Base-by-base conservation (phyloP, 2,888 invertebrate genomes). In the Drosophila percnosoma region DNA sequence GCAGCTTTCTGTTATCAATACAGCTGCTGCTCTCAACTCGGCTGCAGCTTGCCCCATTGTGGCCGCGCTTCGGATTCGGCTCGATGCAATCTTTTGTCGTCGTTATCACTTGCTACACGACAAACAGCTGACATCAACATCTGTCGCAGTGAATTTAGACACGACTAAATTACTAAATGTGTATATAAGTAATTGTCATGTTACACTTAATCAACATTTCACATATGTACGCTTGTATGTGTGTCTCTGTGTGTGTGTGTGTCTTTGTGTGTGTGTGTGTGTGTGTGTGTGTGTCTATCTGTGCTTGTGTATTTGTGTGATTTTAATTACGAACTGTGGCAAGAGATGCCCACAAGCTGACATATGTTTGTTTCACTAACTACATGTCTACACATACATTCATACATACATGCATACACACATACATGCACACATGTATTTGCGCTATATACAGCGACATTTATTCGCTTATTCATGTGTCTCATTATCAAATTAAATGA, bases 121-220 rank as follows among this genome's bases (percentile, higher is more conserved):
- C 69, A 80, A 81, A 75, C 88, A 85, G 86, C 86, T 88, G 88
- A 83, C 84, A 83, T 68, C 77, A 68, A 86, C 84, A 83, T 83
- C 79, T 88, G 88, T 86, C 88, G 86, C 74, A 65, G 64, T 68
- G 78, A 79, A 83, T 87, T 83, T 82, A 73, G 80, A 88, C 84
- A 87, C 75, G 88, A 78, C 79, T 64, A 71, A 82, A 78, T 82
- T 82, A 82, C 82, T 81, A 76, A 81, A 82, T 74, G 79, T 77
- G 78, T 78, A 73, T 77, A 73, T 77, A 76, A 79, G 78, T 84
- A 85, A 85, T 85, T 86, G 86, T 87, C 73, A 80, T 87, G 86
- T 87, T 81, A 68, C 81, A 83, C 83, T 81, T 81, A 83, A 87
- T 87, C 84, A 82, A 82, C 80, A 63, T 61, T 75, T 68, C 55